phyloP scores from a whole-genome alignment of 2,888 invertebrate genomes.

The Beris chalybata region DNA sequence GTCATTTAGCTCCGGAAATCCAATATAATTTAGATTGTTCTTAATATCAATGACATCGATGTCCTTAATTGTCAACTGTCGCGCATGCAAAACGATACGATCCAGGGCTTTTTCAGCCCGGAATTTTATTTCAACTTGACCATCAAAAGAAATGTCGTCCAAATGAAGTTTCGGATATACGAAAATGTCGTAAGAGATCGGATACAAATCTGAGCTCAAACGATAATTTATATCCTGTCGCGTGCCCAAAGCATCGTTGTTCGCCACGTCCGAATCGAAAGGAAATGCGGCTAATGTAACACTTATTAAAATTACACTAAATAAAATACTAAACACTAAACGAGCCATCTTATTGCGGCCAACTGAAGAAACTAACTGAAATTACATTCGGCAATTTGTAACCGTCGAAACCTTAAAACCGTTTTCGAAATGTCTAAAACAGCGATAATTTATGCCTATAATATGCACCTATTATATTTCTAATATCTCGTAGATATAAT shows the following conservation, averaged over 20 bases:
- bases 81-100: constrained; percentile 1
- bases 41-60: not conserved
- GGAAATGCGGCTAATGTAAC: not conserved
- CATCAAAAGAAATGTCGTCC: constrained; percentile 1
- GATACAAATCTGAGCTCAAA: not conserved
- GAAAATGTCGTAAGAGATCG: constrained; percentile 17
- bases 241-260: not conserved
- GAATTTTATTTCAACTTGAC: constrained; percentile 1
- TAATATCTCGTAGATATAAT: too few relatives aligned
- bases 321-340: constrained; percentile 19
- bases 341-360: constrained; percentile 8
- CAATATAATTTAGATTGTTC: not conserved
- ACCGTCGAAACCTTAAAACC: too few relatives aligned
- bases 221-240: constrained; percentile 3
- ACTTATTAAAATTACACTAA: not conserved
- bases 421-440: too few relatives aligned
- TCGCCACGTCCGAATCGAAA: not conserved
- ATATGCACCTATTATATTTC: too few relatives aligned
- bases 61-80: not conserved
- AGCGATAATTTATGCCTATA: too few relatives aligned
- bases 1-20: not conserved
- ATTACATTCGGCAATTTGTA: constrained; percentile 54
- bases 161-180: constrained; percentile 1
- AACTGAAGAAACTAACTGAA: constrained; percentile 1
- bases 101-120: not conserved